These are phyloP conservation scores for Fistularia tabacaria DNA, from an alignment of 2,797 vertebrate species.

Conservation along the genomic window DNA sequence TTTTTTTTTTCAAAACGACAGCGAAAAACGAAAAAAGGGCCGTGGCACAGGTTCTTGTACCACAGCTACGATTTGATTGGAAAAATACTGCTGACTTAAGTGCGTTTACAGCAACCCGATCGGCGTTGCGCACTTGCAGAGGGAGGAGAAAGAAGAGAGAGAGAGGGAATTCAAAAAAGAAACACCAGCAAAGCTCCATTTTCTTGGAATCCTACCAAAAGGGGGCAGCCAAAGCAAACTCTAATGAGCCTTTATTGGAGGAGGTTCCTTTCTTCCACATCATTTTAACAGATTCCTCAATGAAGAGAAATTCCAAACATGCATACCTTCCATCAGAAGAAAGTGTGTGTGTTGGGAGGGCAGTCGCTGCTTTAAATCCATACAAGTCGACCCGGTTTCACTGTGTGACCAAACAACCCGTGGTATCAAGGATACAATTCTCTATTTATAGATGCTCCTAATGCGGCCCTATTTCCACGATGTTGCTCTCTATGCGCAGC, in stretches of 20 bases:
- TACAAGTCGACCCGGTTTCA: conserved; percentile 68
- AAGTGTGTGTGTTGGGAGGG: conserved; percentile 14
- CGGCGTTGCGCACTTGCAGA: conserved; percentile 16
- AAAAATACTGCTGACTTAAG: conserved; percentile 35
- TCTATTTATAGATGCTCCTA: conserved; percentile 72
- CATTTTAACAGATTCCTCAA: conserved; percentile 69
- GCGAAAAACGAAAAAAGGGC: conserved; percentile 16
- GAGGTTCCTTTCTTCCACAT: conserved; percentile 42
- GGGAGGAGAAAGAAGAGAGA: conserved; percentile 15
- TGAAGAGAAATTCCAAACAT: conserved; percentile 70
- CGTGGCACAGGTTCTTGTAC: conserved; percentile 26
- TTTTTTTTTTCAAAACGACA: neutral
- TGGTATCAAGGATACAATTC: conserved; percentile 64
- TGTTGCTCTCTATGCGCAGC: conserved; percentile 79
- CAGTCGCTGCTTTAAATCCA: conserved; percentile 50
- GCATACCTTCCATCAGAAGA: conserved; percentile 61
- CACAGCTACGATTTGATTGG: conserved; percentile 46
- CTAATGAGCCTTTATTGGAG: conserved; percentile 48
- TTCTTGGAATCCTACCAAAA: conserved; percentile 75
- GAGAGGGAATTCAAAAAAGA: conserved; percentile 3
- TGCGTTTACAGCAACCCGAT: conserved; percentile 25
- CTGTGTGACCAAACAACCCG: conserved; percentile 65
- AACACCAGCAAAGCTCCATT: conserved; percentile 26
- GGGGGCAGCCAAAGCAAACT: conserved; percentile 78
- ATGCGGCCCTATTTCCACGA: conserved; percentile 78